Evolutionary conservation across 2,888 invertebrate genomes (phyloP).

Genomic region (Mesoligia furuncula): DNA sequence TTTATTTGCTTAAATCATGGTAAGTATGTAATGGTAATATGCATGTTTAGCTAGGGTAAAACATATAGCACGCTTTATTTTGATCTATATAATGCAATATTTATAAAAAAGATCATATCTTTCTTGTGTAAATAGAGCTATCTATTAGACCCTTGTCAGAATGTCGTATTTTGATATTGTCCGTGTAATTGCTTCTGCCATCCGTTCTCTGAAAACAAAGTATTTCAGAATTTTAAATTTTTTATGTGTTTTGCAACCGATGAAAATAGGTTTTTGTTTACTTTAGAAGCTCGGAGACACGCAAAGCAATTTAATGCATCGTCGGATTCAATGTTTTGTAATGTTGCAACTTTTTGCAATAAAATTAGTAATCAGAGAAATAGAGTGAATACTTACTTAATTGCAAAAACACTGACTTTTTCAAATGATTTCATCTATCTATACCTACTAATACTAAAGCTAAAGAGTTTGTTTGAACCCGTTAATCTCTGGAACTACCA

Average conservation of each 20-base stretch:
- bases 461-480: background rate
- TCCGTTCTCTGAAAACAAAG: background rate
- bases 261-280: background rate
- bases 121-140: background rate
- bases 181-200: background rate
- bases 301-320: constrained; percentile 33
- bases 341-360: background rate
- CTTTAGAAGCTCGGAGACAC: background rate
- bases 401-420: background rate
- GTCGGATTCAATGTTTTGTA: background rate
- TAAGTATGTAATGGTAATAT: background rate
- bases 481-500: background rate
- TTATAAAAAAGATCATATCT: background rate
- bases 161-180: background rate
- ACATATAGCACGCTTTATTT: background rate
- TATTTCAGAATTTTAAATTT: background rate
- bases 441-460: background rate
- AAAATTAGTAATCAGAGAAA: background rate
- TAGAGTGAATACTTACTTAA: background rate
- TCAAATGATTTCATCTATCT: background rate
- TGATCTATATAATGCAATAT: background rate
- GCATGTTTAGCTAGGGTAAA: background rate
- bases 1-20: background rate
- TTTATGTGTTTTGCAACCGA: constrained; percentile 9
- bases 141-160: background rate